Evolutionary conservation across 2,888 invertebrate species (phyloP).

Genomic region (Cryptocephalus primarius): DNA sequence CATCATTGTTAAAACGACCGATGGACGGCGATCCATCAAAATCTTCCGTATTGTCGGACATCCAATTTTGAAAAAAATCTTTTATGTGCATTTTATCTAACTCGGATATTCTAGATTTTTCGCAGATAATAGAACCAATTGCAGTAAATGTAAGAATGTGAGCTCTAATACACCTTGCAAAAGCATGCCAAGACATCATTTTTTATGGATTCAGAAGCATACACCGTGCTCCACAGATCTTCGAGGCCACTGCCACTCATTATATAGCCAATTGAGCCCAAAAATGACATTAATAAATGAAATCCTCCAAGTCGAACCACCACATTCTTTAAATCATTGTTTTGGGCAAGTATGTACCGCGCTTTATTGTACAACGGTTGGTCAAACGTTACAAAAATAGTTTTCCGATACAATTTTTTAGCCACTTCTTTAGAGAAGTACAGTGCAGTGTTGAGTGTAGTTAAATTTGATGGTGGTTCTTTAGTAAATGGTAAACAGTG

Average conservation of each 20-base stretch:
- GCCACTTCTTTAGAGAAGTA: neutral
- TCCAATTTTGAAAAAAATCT: too few species aligned
- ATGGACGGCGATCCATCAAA: too few species aligned
- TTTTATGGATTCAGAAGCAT: neutral
- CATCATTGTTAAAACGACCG: too few species aligned
- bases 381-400: neutral
- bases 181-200: neutral
- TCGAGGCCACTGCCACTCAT: neutral
- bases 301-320: neutral
- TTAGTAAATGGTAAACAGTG: neutral
- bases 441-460: neutral
- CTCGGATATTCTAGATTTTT: too few species aligned
- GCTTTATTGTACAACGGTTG: neutral
- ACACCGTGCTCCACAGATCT: neutral
- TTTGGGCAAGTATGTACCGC: neutral
- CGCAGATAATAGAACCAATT: too few species aligned
- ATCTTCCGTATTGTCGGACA: too few species aligned
- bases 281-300: neutral
- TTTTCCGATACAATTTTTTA: neutral
- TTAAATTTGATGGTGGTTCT: neutral
- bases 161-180: neutral
- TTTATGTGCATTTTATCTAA: too few species aligned
- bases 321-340: neutral
- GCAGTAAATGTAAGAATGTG: neutral
- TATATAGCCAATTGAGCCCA: neutral